A percentile compares a stretch with the other conserved stretches of the same genome.
Conservation (phyloP, 1,140 invertebrate genomes). For the Caerostris darwini region DNA sequence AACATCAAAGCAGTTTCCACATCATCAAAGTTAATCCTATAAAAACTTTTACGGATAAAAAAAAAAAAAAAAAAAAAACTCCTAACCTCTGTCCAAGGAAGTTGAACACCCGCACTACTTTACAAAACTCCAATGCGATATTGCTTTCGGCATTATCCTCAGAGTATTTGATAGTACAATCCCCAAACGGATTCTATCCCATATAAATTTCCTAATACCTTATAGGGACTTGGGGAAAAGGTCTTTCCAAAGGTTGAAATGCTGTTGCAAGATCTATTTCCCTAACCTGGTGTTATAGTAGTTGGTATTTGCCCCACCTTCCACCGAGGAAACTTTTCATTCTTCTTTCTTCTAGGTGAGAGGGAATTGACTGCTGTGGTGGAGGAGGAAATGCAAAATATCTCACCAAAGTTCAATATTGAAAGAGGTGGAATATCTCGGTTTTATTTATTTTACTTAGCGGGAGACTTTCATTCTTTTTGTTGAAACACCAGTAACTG, state of each 20-base stretch:
- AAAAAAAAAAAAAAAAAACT: too few species aligned
- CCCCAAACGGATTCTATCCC: neutral
- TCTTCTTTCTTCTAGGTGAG: neutral
- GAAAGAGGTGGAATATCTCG: slow-evolving; percentile 6
- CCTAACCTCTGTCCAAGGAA: too few species aligned
- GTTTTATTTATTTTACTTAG: slow-evolving; percentile 24
- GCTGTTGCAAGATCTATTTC: neutral
- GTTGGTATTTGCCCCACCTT: neutral
- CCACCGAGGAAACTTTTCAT: neutral
- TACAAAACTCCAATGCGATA: neutral
- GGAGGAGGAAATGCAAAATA: neutral
- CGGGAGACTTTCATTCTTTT: neutral
- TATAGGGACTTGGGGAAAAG: neutral
- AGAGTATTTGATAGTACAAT: neutral
- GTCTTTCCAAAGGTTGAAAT: neutral
- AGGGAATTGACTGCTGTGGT: neutral
- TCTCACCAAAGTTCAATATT: slow-evolving; percentile 23
- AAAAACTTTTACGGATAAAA: too few species aligned
- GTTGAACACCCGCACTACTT: too few species aligned
- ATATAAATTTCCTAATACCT: slow-evolving; percentile 24
- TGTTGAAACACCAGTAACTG: neutral
- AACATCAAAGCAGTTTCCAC: too few species aligned
- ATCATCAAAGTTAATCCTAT: too few species aligned
- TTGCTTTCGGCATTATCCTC: neutral
- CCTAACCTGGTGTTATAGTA: neutral